Evolutionary conservation across 2,888 invertebrate genomes (phyloP), one percentile per base, ranked within the genome.

Genomic region (Pandemis heparana): DNA sequence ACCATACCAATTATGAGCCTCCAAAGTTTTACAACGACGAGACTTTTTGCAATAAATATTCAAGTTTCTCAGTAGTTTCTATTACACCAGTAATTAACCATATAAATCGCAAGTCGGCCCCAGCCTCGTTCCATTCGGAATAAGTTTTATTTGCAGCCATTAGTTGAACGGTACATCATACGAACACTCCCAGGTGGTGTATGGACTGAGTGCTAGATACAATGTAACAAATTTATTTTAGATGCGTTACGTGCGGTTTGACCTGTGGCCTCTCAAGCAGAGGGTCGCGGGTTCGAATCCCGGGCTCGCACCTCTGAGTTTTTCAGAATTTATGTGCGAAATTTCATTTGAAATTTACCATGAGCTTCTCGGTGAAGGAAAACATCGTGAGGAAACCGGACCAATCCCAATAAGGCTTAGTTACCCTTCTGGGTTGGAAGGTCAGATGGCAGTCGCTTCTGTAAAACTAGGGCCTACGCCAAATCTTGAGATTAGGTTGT

Each of bases 81-180:
- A 70, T 63, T 39, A 65, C 70, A 65, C 53, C 23, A 8, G 64
- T 59, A 64, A 70, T 64, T 46, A 64, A 64, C 16, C 46, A 46
- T 70, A 53, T 51, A 56, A 63, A 41, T 16, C 51, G 67, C 60
- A 59, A n/a, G 46, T 39, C 43, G 56, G 10, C 16, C n/a, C 59
- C 65, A 60, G 48, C 65, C 65, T 60, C 65, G 39, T 48, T 70
- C 38, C 59, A 46, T 60, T n/a, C 65, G 59, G 62, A 65, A 65
- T 71, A 71, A 48, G 71, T 65, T 62, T 60, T 62, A 62, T 62
- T 62, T 10, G 65, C 18, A 51, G 65, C 53, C 46, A 71, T 65
- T 43, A 62, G 61, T 12, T 32, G 18, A 71, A 65, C 65, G 65
- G 71, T 71, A 71, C 48, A 59, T 64, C 16, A 43, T 59, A 60